Conservation (phyloP, 1,140 invertebrate genomes). For the Lithobius niger region DNA sequence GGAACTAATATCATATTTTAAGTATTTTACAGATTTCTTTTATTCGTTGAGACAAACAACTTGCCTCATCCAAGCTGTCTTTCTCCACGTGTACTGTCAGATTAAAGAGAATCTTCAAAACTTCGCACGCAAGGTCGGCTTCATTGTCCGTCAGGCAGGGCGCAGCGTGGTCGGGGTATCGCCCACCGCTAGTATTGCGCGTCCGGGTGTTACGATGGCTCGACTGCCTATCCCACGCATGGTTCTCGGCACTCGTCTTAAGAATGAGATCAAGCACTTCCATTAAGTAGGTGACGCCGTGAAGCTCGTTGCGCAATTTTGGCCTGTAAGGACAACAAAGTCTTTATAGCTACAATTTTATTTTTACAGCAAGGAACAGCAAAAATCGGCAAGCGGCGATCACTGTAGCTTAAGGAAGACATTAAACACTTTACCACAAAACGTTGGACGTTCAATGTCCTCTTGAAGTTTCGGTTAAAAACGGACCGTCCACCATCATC, state of each 20-base stretch:
- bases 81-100: constrained; percentile 44
- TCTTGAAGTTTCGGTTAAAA: too few species aligned
- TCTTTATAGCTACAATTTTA: too few species aligned
- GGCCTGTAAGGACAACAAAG: too few species aligned
- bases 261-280: constrained; percentile 62
- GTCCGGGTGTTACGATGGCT: too few species aligned
- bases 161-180: background rate
- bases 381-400: too few species aligned
- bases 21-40: too few species aligned
- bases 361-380: too few species aligned
- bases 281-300: constrained; percentile 64
- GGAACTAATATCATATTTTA: too few species aligned
- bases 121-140: constrained; percentile 59
- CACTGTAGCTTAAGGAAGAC: too few species aligned
- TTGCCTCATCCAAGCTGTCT: constrained; percentile 34
- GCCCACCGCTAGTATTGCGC: background rate
- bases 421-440: too few species aligned
- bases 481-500: too few species aligned
- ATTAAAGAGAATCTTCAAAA: constrained; percentile 82
- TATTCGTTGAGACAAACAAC: too few species aligned
- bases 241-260: constrained; percentile 28
- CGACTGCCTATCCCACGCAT: background rate
- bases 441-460: background rate
- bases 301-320: constrained; percentile 56
- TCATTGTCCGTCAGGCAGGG: constrained; percentile 40